Evolutionary conservation across 2,888 invertebrate genomes (phyloP).

Genomic region (Cephus sareptanus): DNA sequence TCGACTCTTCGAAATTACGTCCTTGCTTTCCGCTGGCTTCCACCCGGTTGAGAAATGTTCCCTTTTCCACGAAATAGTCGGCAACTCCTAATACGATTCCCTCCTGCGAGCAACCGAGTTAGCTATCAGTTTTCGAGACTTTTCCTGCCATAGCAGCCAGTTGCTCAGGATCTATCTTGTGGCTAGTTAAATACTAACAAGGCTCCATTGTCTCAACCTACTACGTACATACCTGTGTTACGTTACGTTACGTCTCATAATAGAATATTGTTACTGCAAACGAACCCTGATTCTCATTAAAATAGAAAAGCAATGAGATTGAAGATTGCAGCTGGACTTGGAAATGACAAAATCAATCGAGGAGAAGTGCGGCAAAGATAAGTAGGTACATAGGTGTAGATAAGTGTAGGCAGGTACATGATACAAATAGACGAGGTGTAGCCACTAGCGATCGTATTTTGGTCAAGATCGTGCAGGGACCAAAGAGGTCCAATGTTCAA

Average conservation of each 20-base stretch:
- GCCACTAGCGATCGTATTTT: too few relatives aligned
- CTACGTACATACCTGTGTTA: not conserved
- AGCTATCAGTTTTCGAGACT: not conserved
- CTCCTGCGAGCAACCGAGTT: not conserved
- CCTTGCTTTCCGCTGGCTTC: slow-evolving; percentile 2
- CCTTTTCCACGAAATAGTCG: not conserved
- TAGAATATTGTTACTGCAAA: not conserved
- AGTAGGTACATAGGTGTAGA: too few relatives aligned
- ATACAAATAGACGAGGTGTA: too few relatives aligned
- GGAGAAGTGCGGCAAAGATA: too few relatives aligned
- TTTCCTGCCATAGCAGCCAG: not conserved
- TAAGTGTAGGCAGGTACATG: too few relatives aligned
- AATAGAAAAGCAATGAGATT: not conserved
- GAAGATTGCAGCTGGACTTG: too few relatives aligned
- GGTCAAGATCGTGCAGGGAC: too few relatives aligned
- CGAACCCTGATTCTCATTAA: not conserved
- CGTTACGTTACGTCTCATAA: not conserved
- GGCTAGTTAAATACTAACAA: not conserved
- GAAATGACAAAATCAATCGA: too few relatives aligned
- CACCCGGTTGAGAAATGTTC: not conserved
- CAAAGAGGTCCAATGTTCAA: too few relatives aligned
- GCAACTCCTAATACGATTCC: not conserved
- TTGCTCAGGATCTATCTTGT: not conserved
- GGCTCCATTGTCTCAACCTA: not conserved
- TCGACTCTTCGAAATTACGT: slow-evolving; percentile 22